Percentiles rank a stretch among this genome's conserved stretches.
Evolutionary conservation across 2,888 invertebrate genomes (phyloP).

Genomic region (Pachymerium ferrugineum): DNA sequence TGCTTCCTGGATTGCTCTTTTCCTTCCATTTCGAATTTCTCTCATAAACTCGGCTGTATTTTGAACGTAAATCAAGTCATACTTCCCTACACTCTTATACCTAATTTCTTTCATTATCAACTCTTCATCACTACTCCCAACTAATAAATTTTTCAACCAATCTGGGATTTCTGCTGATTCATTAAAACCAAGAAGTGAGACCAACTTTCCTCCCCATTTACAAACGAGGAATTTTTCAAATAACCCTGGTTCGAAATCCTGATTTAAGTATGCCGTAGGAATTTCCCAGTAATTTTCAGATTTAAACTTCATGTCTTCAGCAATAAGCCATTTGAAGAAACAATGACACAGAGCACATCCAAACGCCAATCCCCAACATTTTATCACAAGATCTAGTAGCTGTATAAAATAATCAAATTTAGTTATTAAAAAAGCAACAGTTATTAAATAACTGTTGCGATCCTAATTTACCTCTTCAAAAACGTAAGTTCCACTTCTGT

Average conservation of each 20-base stretch:
- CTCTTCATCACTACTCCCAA: not conserved
- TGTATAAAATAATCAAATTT: not conserved
- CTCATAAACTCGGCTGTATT: not conserved
- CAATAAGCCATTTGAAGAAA: not conserved
- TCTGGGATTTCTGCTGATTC: not conserved
- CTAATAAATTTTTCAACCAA: not conserved
- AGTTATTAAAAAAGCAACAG: no score
- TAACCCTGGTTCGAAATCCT: not conserved
- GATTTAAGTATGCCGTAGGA: not conserved
- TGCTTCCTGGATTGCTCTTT: not conserved
- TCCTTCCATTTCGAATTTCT: not conserved
- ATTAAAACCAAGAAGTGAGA: not conserved
- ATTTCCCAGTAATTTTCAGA: not conserved
- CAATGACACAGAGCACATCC: not conserved
- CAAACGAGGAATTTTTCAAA: not conserved
- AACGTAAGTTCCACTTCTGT: not conserved
- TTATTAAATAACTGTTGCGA: no score
- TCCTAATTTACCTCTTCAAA: not conserved
- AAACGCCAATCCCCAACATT: not conserved
- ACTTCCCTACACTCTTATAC: not conserved
- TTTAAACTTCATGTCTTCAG: not conserved
- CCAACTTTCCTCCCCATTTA: not conserved
- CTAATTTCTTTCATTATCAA: not conserved
- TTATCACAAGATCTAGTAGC: not conserved
- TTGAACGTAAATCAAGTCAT: not conserved